A percentile compares a stretch with the other conserved stretches of the same genome.
Conservation (phyloP, 2,888 invertebrate genomes). For the Chalcosyrphus nemorum region DNA sequence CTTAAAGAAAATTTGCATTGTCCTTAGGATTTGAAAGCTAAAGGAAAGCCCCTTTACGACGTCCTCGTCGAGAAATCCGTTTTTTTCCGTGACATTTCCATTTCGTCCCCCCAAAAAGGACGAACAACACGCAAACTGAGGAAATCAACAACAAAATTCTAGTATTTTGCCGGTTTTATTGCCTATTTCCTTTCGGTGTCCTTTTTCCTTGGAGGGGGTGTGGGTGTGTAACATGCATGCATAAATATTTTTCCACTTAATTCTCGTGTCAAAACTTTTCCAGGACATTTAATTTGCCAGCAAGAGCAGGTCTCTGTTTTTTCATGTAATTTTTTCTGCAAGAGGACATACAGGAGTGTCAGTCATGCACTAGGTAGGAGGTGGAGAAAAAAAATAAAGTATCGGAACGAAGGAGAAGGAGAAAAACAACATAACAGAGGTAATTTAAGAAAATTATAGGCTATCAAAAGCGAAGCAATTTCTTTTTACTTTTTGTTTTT, state of each 20-base stretch:
- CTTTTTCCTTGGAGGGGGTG: not conserved
- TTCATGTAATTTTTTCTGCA: slow-evolving; percentile 43
- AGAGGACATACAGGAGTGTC: slow-evolving; percentile 28
- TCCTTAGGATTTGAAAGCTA: slow-evolving; percentile 11
- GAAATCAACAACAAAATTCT: slow-evolving; percentile 68
- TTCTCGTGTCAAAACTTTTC: slow-evolving; percentile 73
- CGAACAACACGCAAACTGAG: slow-evolving; percentile 58
- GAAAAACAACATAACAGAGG: slow-evolving; percentile 56
- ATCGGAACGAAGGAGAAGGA: slow-evolving; percentile 5
- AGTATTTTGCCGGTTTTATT: slow-evolving; percentile 64
- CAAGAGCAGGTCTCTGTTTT: no score
- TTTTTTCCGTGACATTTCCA: slow-evolving; percentile 59
- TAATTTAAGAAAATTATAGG: slow-evolving; percentile 71
- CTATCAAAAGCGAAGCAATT: slow-evolving; percentile 59
- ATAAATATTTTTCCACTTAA: slow-evolving; percentile 72
- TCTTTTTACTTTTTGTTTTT: slow-evolving; percentile 16
- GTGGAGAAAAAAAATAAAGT: slow-evolving; percentile 25
- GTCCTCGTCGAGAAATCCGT: slow-evolving; percentile 41
- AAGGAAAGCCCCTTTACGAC: not conserved
- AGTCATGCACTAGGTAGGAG: not conserved
- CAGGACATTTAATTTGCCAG: slow-evolving; percentile 72
- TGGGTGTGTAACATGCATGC: slow-evolving; percentile 67
- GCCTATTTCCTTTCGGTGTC: slow-evolving; percentile 69
- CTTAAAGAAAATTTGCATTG: slow-evolving; percentile 59
- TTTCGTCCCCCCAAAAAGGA: no score